phyloP scores from a whole-genome alignment of 2,888 invertebrate species.

The Oxytorus armatus region DNA sequence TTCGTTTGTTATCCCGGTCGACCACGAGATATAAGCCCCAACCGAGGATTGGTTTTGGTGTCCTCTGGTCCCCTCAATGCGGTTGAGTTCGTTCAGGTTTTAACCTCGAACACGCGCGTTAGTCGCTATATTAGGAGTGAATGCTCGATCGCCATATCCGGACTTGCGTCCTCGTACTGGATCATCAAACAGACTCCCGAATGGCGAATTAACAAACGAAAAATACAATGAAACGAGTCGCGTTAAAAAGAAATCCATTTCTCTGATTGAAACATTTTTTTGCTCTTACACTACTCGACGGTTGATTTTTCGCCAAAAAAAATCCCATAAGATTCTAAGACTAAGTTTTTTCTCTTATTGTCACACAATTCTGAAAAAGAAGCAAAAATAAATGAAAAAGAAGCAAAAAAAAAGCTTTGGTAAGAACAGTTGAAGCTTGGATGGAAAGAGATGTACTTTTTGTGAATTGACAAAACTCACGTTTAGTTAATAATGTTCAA shows the following conservation, averaged over 20 bases:
- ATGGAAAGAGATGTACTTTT: neutral
- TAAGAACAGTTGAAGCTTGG: too few species aligned
- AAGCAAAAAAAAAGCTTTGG: too few species aligned
- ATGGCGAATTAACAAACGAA: neutral
- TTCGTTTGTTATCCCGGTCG: conserved; percentile 10
- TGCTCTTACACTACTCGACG: too few species aligned
- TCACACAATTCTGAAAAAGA: too few species aligned
- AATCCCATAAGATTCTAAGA: too few species aligned
- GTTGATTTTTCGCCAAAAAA: too few species aligned
- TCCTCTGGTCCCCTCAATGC: conserved; percentile 33
- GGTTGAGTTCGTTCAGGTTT: conserved; percentile 52
- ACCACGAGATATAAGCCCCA: conserved; percentile 26
- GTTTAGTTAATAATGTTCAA: conserved; percentile 32
- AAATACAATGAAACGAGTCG: neutral
- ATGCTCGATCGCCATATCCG: conserved; percentile 62
- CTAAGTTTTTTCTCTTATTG: too few species aligned
- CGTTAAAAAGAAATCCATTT: conserved; percentile 11
- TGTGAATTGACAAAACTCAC: neutral
- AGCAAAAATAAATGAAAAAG: too few species aligned
- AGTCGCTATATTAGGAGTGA: conserved; percentile 67
- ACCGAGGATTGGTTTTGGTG: conserved; percentile 30
- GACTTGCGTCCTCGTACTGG: conserved; percentile 53
- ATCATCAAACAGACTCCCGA: conserved; percentile 1
- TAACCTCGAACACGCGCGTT: conserved; percentile 43
- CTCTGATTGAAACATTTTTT: neutral